These are phyloP conservation scores for Pedetes capensis DNA, from an alignment of 2,113 vertebrate genomes.

Conservation along the genomic window DNA sequence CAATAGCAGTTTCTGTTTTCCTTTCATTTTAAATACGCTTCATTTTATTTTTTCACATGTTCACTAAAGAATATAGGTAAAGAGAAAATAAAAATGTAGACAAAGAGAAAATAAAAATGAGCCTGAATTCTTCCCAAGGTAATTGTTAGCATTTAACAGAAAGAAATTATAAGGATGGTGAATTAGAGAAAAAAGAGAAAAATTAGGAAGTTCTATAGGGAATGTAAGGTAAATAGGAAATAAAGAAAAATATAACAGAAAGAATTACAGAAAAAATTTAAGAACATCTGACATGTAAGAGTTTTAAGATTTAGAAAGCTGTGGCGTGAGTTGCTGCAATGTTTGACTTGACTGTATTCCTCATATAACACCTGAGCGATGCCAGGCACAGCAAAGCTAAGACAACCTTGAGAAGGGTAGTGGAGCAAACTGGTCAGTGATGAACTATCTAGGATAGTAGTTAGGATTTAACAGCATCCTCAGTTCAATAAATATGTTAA, in stretches of 20 bases:
- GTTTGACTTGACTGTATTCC: not conserved
- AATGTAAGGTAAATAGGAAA: not conserved
- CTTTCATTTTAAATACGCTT: constrained; percentile 26
- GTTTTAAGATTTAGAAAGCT: constrained; percentile 2
- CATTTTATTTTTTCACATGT: constrained; percentile 13
- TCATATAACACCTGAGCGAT: not conserved
- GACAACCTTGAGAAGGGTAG: not conserved
- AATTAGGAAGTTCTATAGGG: not conserved
- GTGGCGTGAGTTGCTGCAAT: not conserved
- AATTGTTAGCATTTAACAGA: constrained; percentile 29
- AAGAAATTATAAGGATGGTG: not conserved
- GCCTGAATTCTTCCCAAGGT: not conserved
- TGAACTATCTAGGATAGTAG: not conserved
- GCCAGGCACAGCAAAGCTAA: not conserved
- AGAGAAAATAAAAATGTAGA: not conserved
- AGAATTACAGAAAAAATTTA: constrained; percentile 33
- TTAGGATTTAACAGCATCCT: constrained; percentile 28
- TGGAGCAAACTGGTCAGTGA: not conserved
- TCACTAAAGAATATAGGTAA: not conserved
- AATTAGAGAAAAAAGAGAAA: constrained; percentile 5
- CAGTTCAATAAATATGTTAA: not conserved
- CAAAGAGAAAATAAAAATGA: not conserved
- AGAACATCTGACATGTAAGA: not conserved
- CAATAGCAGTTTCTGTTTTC: not conserved
- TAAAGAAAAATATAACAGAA: not conserved